Percentiles rank a stretch among this genome's conserved stretches.
phyloP scores from a whole-genome alignment of 2,797 vertebrate species.

The Tiaroga cobitis region DNA sequence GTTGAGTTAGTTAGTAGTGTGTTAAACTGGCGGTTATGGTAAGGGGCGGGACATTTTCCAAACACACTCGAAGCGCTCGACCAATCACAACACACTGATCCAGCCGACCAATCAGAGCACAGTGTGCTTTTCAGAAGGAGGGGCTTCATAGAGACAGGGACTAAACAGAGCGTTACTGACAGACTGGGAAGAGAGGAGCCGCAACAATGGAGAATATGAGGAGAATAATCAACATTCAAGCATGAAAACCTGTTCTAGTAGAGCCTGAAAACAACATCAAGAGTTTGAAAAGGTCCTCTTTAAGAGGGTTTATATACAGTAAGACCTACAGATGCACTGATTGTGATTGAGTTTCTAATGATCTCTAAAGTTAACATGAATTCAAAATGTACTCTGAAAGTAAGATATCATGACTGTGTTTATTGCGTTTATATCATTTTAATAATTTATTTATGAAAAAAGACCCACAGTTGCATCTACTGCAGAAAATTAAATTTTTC shows the following conservation, averaged over 20 bases:
- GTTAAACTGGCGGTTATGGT: background rate
- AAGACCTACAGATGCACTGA: background rate
- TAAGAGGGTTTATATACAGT: background rate
- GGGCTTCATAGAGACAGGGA: background rate
- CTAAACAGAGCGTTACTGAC: background rate
- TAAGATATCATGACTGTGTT: background rate
- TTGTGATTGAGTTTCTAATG: background rate
- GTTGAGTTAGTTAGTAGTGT: background rate
- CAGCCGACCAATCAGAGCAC: background rate
- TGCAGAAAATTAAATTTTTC: background rate
- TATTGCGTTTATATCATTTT: background rate
- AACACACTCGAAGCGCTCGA: fast-evolving
- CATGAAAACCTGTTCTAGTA: background rate
- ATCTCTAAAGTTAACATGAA: background rate
- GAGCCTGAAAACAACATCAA: background rate
- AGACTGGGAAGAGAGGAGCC: background rate
- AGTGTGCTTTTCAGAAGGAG: background rate
- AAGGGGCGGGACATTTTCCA: background rate
- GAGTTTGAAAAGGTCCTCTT: too few species aligned
- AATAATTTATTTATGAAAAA: background rate
- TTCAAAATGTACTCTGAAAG: background rate
- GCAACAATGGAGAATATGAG: background rate
- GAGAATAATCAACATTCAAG: background rate
- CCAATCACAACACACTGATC: background rate
- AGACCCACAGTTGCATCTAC: background rate